Evolutionary conservation across 2,888 invertebrate genomes (phyloP).

Genomic region (Napeogenes inachia): DNA sequence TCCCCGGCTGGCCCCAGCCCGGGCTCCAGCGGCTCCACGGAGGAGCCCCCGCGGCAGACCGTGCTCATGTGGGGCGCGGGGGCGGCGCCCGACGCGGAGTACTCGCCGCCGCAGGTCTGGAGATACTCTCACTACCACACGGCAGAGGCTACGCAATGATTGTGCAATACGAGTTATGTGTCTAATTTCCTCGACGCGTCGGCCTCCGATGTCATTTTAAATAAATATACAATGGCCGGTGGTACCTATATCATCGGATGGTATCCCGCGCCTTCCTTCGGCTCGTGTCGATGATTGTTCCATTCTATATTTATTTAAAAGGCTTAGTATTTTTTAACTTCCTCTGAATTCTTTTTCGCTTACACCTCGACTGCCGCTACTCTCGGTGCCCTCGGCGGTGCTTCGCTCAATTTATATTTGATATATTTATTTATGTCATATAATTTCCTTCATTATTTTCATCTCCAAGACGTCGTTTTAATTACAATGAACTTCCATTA

Average conservation of each 20-base stretch:
- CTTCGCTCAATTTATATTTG: too few relatives aligned
- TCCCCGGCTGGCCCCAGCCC: slow-evolving; percentile 78
- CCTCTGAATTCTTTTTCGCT: too few relatives aligned
- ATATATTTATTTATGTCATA: too few relatives aligned
- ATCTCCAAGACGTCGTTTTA: background rate
- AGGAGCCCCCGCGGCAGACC: slow-evolving; percentile 87
- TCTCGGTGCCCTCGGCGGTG: too few relatives aligned
- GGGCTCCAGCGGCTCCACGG: slow-evolving; percentile 57
- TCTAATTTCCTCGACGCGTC: background rate
- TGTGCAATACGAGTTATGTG: slow-evolving; percentile 34
- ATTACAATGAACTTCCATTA: slow-evolving; percentile 69
- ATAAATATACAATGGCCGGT: too few relatives aligned
- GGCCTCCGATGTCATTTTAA: too few relatives aligned
- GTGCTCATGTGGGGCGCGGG: slow-evolving; percentile 94
- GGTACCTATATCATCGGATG: too few relatives aligned
- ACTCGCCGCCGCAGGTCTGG: slow-evolving; percentile 75
- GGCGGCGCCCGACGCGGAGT: slow-evolving; percentile 68
- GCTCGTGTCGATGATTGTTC: too few relatives aligned
- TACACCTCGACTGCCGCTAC: too few relatives aligned
- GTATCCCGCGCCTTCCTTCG: too few relatives aligned
- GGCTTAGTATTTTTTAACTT: too few relatives aligned
- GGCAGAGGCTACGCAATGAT: slow-evolving; percentile 72
- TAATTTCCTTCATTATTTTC: background rate
- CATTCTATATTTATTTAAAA: too few relatives aligned
- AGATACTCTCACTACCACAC: slow-evolving; percentile 74